Base-by-base conservation (phyloP, 2,113 vertebrate genomes). In the Dissostichus mawsoni region DNA sequence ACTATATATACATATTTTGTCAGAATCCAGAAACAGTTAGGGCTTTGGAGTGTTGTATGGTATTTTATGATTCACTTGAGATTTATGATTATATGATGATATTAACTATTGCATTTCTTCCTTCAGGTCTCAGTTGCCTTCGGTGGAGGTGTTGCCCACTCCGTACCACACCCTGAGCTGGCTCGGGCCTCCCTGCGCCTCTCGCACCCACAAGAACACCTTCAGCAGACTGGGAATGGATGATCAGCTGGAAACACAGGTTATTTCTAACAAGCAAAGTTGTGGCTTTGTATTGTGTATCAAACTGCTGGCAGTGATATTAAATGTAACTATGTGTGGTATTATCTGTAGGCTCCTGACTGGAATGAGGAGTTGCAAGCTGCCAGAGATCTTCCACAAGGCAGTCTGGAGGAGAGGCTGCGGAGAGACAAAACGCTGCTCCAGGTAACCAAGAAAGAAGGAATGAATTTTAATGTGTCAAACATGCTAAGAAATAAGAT, bases 281-380 rank as follows among this genome's bases (percentile, higher is more conserved):
- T 48, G 33, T 52, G 2, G 0, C 8, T 50, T 12, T 8, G 78
- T 20, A 8, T 51, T 17, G 52, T 29, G 7, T 5, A n/a, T 36
- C n/a, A 52, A 74, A 55, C 25, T 25, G 18, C 23, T 74, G 57
- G 3, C 6, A 18, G 3, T 29, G 2, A 62, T 16, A 25, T 1
- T 44, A 3, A 4, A 2, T 69, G 2, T 69, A 63, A 75, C 25
- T 61, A 51, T 16, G 9, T 65, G n/a, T 62, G 33, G 56, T 53
- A 18, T 74, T 53, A 18, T 71, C 2, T 4, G 0, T 36, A 96
- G 96, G 86, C 89, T 69, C 93, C 95, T 78, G 96, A 96, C 78
- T 96, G 96, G 96, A 96, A 96, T 80, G 96, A 96, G 81, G 96
- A 96, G 85, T 68, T 96, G 67, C 96, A 96, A 76, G 89, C 89